Evolutionary conservation across 2,888 invertebrate species (phyloP).

Genomic region (Acheta domesticus): DNA sequence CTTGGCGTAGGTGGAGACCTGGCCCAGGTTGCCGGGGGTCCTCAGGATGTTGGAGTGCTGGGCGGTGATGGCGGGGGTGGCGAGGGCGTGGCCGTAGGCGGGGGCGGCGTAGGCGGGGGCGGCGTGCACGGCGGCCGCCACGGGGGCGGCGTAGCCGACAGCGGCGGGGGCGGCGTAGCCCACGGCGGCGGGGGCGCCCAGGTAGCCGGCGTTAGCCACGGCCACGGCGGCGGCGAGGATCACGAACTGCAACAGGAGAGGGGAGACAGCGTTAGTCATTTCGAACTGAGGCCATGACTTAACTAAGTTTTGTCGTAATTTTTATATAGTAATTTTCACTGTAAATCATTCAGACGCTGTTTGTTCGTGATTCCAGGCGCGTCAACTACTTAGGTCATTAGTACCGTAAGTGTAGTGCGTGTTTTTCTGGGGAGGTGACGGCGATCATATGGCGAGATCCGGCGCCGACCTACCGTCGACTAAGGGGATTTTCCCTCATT

Average conservation of each 20-base stretch:
- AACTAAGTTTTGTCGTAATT: too few species aligned
- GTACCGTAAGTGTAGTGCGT: too few species aligned
- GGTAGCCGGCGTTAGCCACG: constrained; percentile 40
- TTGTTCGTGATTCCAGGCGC: too few species aligned
- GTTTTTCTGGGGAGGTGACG: too few species aligned
- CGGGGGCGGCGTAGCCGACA: constrained; percentile 44
- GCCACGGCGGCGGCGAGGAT: constrained; percentile 38
- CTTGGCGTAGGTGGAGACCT: constrained; percentile 64
- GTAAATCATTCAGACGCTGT: too few species aligned
- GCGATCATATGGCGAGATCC: too few species aligned
- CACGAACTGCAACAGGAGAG: constrained; percentile 27
- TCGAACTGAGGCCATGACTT: too few species aligned
- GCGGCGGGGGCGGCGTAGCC: constrained; percentile 53
- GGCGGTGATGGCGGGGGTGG: constrained; percentile 44
- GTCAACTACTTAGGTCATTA: too few species aligned
- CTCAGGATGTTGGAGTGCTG: constrained; percentile 46
- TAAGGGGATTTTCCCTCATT: too few species aligned
- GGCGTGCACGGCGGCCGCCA: constrained; percentile 48
- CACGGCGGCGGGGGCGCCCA: constrained; percentile 38
- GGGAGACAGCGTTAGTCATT: neutral
- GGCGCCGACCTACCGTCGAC: too few species aligned
- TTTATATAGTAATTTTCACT: too few species aligned
- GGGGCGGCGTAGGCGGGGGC: constrained; percentile 36
- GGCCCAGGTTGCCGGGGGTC: constrained; percentile 63
- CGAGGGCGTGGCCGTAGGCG: constrained; percentile 47